A percentile compares a stretch with the other conserved stretches of the same genome.
These are phyloP conservation scores for Amphipoea lucens DNA, from an alignment of 2,888 invertebrate species.

Conservation along the genomic window DNA sequence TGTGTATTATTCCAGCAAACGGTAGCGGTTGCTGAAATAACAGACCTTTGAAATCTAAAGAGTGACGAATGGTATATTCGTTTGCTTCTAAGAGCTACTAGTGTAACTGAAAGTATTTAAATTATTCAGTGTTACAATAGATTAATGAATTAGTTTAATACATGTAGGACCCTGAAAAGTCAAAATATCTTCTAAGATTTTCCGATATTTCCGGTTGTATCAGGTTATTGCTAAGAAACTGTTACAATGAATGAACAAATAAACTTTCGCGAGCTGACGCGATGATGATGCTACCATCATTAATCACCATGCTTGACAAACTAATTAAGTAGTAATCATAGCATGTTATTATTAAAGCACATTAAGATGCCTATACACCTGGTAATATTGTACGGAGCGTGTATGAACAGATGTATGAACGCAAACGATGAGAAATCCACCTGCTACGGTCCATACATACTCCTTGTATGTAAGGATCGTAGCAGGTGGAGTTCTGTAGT, in stretches of 20 bases:
- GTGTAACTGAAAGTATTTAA: slow-evolving; percentile 10
- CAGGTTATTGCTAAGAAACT: not conserved
- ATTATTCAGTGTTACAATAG: not conserved
- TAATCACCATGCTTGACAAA: not conserved
- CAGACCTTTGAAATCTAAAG: slow-evolving; percentile 4
- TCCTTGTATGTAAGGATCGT: not conserved
- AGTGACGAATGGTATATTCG: slow-evolving; percentile 1
- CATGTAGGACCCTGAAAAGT: not conserved
- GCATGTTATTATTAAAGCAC: not conserved
- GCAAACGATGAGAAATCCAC: not conserved
- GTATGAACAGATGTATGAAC: not conserved
- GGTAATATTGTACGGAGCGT: not conserved
- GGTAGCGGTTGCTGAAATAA: not conserved
- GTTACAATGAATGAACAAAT: not conserved
- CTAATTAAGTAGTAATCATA: not conserved
- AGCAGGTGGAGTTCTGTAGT: not conserved
- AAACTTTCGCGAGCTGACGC: not conserved
- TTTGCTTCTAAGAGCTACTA: not conserved
- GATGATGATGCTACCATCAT: slow-evolving; percentile 4
- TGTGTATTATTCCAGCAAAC: slow-evolving; percentile 15
- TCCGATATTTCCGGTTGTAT: not conserved
- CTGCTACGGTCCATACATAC: too few species aligned
- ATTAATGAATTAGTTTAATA: not conserved
- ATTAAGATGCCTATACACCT: not conserved
- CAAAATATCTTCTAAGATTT: not conserved